Evolutionary conservation across 2,797 vertebrate species (phyloP).

Genomic region (Valencia hispanica): DNA sequence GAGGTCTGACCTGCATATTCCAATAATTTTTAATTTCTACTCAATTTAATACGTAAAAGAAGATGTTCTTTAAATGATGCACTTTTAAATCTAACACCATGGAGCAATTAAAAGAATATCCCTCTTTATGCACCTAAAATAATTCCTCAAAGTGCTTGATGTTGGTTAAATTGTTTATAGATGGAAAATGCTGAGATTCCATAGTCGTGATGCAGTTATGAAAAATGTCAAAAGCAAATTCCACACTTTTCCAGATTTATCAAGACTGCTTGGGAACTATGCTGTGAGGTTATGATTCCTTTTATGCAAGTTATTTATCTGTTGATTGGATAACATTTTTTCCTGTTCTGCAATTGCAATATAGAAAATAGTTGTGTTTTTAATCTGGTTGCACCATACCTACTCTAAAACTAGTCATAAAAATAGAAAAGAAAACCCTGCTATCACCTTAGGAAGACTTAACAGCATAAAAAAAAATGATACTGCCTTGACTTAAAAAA

Average conservation of each 20-base stretch:
- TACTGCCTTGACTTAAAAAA: no score
- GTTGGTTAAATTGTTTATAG: not conserved
- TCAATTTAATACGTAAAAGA: not conserved
- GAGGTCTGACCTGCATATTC: not conserved
- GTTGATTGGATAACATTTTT: no score
- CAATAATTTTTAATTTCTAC: not conserved
- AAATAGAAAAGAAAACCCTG: not conserved
- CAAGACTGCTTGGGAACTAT: no score
- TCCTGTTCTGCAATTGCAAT: no score
- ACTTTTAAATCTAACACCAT: not conserved
- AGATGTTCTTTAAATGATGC: not conserved
- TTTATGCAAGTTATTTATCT: no score
- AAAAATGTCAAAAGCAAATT: no score
- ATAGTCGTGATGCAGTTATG: no score
- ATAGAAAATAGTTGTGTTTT: no score
- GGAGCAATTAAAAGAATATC: not conserved
- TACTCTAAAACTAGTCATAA: not conserved
- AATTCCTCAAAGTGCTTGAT: not conserved
- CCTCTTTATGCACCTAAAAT: not conserved
- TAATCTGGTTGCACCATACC: no score
- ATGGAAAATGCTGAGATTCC: not conserved
- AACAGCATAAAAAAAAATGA: no score
- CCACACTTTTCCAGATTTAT: no score
- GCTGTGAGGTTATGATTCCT: no score
- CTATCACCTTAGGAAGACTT: not conserved